Conservation (phyloP, 2,888 invertebrate genomes). For the Lordiphosa fenestrarum region DNA sequence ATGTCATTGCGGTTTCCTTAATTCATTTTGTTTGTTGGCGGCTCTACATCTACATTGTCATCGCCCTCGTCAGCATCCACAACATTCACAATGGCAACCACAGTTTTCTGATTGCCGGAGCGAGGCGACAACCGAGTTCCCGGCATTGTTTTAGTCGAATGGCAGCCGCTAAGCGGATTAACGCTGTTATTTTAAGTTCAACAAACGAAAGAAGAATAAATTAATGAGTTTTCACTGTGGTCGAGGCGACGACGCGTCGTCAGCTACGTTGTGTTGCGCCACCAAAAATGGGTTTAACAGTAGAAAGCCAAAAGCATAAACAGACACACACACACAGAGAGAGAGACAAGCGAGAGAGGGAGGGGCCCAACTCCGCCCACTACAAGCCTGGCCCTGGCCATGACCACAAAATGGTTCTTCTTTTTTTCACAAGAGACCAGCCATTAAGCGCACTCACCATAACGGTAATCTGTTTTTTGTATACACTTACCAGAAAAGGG, state of each 20-base stretch:
- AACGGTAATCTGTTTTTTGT: slow-evolving; percentile 61
- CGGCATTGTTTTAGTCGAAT: slow-evolving; percentile 63
- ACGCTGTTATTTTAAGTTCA: slow-evolving; percentile 75
- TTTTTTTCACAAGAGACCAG: slow-evolving; percentile 10
- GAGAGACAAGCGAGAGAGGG: neutral
- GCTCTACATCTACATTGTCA: slow-evolving; percentile 50
- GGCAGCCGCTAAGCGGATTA: slow-evolving; percentile 69
- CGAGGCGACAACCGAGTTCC: slow-evolving; percentile 32
- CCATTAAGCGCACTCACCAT: slow-evolving; percentile 59
- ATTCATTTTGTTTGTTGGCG: slow-evolving; percentile 71
- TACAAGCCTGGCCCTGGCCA: slow-evolving; percentile 41
- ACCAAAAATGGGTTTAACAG: slow-evolving; percentile 54
- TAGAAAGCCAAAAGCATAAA: slow-evolving; percentile 65
- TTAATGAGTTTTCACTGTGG: slow-evolving; percentile 77
- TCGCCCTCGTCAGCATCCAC: slow-evolving; percentile 24
- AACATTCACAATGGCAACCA: slow-evolving; percentile 50
- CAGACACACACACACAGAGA: slow-evolving; percentile 31
- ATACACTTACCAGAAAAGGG: slow-evolving; percentile 5
- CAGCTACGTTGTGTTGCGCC: slow-evolving; percentile 17
- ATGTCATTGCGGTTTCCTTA: slow-evolving; percentile 74
- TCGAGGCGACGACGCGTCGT: slow-evolving; percentile 38
- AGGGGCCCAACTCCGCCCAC: slow-evolving; percentile 31
- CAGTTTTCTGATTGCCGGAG: slow-evolving; percentile 39
- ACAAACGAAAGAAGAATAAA: slow-evolving; percentile 77
- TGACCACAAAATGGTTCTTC: slow-evolving; percentile 56